These are phyloP conservation scores for Dermolepida albohirtum DNA, from an alignment of 2,888 invertebrate species.

Conservation along the genomic window DNA sequence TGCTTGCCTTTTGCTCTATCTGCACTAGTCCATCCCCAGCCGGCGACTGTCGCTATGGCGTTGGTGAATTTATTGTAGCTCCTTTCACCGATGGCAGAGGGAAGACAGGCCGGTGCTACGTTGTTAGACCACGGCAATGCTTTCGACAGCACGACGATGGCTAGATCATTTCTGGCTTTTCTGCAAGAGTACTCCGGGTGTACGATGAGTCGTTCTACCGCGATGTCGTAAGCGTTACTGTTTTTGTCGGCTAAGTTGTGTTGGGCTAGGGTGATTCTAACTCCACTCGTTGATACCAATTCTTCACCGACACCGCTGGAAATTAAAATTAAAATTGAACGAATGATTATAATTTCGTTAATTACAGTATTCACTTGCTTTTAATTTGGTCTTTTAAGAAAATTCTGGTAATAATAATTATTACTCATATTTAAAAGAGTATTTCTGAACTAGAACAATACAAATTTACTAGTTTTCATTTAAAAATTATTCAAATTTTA, in stretches of 20 bases:
- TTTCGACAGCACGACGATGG: slow-evolving; percentile 76
- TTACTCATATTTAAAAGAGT: no score
- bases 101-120: slow-evolving; percentile 83
- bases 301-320: slow-evolving; percentile 73
- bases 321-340: slow-evolving; percentile 25
- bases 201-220: slow-evolving; percentile 70
- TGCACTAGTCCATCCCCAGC: slow-evolving; percentile 90
- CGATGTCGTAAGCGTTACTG: slow-evolving; percentile 65
- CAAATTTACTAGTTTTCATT: no score
- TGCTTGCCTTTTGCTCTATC: slow-evolving; percentile 72
- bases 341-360: no score
- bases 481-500: no score
- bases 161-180: slow-evolving; percentile 75
- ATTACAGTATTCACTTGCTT: no score
- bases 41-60: slow-evolving; percentile 77
- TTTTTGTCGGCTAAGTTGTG: slow-evolving; percentile 75
- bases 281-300: slow-evolving; percentile 72
- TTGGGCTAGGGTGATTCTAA: slow-evolving; percentile 78
- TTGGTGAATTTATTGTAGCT: slow-evolving; percentile 69
- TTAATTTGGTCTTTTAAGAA: no score
- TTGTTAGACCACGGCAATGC: slow-evolving; percentile 77
- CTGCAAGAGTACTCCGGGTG: slow-evolving; percentile 82
- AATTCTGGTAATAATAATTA: no score
- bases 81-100: slow-evolving; percentile 67
- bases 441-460: no score